Evolutionary conservation across 1,140 invertebrate genomes (phyloP).

Genomic region (Cotesia typhae): DNA sequence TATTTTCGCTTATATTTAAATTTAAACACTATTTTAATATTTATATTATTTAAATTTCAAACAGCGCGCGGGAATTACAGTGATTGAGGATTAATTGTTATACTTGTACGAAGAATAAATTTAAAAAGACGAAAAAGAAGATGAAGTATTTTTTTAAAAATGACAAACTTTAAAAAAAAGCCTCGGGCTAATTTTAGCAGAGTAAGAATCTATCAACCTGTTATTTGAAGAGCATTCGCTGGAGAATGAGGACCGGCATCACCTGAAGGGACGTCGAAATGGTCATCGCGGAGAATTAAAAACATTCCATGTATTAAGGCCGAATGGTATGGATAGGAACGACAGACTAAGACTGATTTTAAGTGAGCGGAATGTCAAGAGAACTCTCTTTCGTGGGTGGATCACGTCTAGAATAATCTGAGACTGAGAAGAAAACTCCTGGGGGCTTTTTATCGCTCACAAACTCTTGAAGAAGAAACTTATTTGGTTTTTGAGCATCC

Average conservation of each 20-base stretch:
- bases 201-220: background rate
- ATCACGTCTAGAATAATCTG: slow-evolving; percentile 10
- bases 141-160: no score
- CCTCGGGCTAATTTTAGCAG: background rate
- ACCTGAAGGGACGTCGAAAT: slow-evolving; percentile 24
- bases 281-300: slow-evolving; percentile 32
- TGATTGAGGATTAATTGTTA: no score
- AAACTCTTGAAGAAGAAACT: background rate
- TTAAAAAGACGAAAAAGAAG: no score
- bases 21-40: background rate
- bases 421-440: slow-evolving; percentile 12
- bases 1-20: background rate
- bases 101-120: no score
- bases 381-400: slow-evolving; percentile 38
- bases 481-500: background rate
- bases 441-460: slow-evolving; percentile 1
- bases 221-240: background rate
- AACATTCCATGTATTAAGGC: slow-evolving; percentile 39
- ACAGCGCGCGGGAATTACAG: background rate
- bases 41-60: background rate
- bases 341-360: background rate
- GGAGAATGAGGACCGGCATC: background rate
- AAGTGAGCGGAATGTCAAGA: slow-evolving; percentile 3
- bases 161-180: no score
- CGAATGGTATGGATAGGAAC: slow-evolving; percentile 24